Conservation (phyloP, 2,797 vertebrate genomes). For the Eurystomus glaucurus region DNA sequence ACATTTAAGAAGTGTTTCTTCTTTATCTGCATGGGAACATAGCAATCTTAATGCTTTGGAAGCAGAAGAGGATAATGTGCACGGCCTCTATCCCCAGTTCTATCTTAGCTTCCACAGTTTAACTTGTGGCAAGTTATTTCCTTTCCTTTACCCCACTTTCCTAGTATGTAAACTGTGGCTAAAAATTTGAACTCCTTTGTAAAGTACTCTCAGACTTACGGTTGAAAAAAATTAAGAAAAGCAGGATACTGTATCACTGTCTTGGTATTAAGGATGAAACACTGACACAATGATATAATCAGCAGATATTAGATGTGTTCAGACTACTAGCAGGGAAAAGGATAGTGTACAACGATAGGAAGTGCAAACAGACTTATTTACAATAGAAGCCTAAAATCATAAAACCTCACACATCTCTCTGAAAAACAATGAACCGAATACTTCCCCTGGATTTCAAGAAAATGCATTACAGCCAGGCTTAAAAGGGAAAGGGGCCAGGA, state of each 20-base stretch:
- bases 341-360: rapidly evolving
- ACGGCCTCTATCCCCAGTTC: not conserved
- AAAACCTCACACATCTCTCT: not conserved
- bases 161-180: not conserved
- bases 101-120: not conserved
- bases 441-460: not conserved
- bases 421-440: not conserved
- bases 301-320: not conserved
- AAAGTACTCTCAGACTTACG: not conserved
- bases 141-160: not conserved
- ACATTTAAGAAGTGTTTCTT: not conserved
- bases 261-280: not conserved
- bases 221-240: not conserved
- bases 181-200: not conserved
- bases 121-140: not conserved
- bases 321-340: not conserved
- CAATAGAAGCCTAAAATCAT: not conserved
- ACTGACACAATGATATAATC: not conserved
- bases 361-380: not conserved
- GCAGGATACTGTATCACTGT: not conserved
- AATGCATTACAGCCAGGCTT: not conserved
- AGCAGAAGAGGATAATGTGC: not conserved
- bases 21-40: not conserved
- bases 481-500: not conserved
- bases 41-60: not conserved